phyloP scores from a whole-genome alignment of 2,888 invertebrate species.

The Aphrophora alni region DNA sequence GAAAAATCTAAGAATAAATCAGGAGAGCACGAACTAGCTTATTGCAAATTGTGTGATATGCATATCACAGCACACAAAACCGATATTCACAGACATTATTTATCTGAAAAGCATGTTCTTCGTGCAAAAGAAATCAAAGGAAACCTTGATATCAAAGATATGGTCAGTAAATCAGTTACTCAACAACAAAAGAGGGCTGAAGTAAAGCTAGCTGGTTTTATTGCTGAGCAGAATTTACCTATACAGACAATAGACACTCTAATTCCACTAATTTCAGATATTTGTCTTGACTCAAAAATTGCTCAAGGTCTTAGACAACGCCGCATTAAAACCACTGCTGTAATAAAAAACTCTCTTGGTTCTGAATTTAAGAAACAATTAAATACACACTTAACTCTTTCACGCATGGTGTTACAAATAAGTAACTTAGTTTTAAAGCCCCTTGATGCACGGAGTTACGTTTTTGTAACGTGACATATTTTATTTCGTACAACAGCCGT shows the following conservation, averaged over 20 bases:
- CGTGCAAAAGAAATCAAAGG: background rate
- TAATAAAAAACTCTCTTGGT: background rate
- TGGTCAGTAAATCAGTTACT: background rate
- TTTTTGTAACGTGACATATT: too few species aligned
- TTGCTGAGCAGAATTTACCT: constrained; percentile 12
- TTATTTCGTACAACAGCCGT: too few species aligned
- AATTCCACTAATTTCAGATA: background rate
- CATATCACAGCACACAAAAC: constrained; percentile 30
- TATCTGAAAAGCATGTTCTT: constrained; percentile 18
- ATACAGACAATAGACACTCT: background rate
- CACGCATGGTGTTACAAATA: too few species aligned
- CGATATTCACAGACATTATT: constrained; percentile 6
- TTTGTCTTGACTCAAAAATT: background rate
- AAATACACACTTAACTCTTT: background rate
- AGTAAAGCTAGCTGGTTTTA: constrained; percentile 20
- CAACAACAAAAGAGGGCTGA: constrained; percentile 22
- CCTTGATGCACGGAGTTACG: too few species aligned
- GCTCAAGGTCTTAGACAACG: constrained; percentile 11
- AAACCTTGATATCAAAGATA: background rate
- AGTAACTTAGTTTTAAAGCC: too few species aligned
- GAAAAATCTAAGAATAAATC: constrained; percentile 11
- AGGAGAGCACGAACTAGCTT: constrained; percentile 16
- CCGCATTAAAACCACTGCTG: background rate
- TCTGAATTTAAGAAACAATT: too few species aligned
- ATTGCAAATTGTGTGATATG: constrained; percentile 17